These are phyloP conservation scores for Oxycera nigricornis DNA, from an alignment of 2,888 invertebrate species.

Conservation along the genomic window DNA sequence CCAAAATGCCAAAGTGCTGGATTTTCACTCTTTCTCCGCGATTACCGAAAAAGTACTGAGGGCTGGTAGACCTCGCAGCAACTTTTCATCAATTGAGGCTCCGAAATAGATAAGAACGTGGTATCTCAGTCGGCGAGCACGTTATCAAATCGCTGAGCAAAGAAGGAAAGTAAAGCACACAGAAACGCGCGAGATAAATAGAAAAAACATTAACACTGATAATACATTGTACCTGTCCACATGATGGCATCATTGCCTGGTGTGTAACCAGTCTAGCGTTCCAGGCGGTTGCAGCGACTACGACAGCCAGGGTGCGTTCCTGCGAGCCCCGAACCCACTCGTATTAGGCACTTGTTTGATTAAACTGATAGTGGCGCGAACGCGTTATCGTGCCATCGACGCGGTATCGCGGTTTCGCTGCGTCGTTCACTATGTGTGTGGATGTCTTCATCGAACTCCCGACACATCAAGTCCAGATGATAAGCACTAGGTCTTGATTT, in stretches of 20 bases:
- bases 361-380: constrained; percentile 43
- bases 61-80: constrained; percentile 10
- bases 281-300: neutral
- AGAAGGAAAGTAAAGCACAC: constrained; percentile 40
- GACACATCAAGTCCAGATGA: neutral
- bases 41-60: constrained; percentile 33
- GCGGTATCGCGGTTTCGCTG: neutral
- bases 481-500: constrained; percentile 1
- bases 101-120: constrained; percentile 32
- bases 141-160: constrained; percentile 31
- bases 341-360: constrained; percentile 45
- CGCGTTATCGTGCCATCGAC: constrained; percentile 36
- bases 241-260: constrained; percentile 28
- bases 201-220: constrained; percentile 44
- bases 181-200: constrained; percentile 40
- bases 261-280: neutral
- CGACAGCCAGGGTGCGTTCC: constrained; percentile 6
- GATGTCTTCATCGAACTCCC: neutral
- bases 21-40: constrained; percentile 30
- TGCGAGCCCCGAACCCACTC: constrained; percentile 8
- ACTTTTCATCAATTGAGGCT: constrained; percentile 21
- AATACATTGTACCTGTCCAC: constrained; percentile 45
- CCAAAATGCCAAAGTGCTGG: neutral
- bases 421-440: neutral
- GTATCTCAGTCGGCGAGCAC: constrained; percentile 26